Evolutionary conservation across 2,797 vertebrate species (phyloP), one percentile per base, ranked within the genome.

Genomic region (Coregonus ussuriensis): DNA sequence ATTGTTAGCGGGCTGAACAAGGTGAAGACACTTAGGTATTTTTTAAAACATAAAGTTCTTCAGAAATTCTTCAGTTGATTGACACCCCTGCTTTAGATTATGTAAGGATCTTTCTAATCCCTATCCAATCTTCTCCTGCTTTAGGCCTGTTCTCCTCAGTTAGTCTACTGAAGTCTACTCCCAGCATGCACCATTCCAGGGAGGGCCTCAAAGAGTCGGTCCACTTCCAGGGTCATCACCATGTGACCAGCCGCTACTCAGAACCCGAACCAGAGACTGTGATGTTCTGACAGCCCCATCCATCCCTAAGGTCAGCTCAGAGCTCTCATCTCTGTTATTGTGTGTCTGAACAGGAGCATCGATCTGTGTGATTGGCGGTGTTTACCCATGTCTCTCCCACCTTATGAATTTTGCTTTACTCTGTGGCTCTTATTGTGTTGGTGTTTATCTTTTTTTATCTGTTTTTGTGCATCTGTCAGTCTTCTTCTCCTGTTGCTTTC

Each of bases 251-350:
- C 75, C 75, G 79, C 85, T 89, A 82, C 74, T 80, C 89, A 79
- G 89, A 87, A 83, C 82, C 87, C 41, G 89, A 93, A 88, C 87
- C 85, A 18, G 93, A 92, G 51, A 85, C 89, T 6, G 94, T 95
- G 78, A 88, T 94, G 75, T 94, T 95, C 88, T 95, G 92, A 95
- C 56, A 59, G 47, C 2, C 47, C 63, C 62, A 25, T 3, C 18
- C 21, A 15, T 29, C 25, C 56, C 4, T 13, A 18, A 21, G 31
- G 16, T 25, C 72, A n/a, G 54, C 25, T 31, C 25, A 15, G 37
- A 51, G 25, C 18, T 15, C 70, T 18, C n/a, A 14, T 67, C 15
- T 35, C 35, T 37, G 33, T 5, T 47, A 52, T 7, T 71, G 71
- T 31, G 51, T 47, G 69, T 51, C 16, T 54, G 51, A 6, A 47